Evolutionary conservation across 2,888 invertebrate genomes (phyloP).

Genomic region (Pyrrhia umbra): DNA sequence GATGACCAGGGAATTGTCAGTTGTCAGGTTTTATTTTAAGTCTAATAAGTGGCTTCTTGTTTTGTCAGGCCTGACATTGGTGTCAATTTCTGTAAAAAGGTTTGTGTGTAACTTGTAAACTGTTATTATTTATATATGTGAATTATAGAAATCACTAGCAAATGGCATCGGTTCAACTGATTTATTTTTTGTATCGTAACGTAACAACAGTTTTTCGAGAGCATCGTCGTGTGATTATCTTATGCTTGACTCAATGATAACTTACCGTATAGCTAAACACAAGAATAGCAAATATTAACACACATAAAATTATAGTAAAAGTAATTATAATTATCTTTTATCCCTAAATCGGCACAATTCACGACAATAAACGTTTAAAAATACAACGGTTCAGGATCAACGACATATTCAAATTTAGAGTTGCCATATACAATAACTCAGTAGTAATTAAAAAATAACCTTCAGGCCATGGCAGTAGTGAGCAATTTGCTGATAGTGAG

Average conservation of each 20-base stretch:
- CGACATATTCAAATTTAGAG: constrained; percentile 55
- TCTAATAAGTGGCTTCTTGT: constrained; percentile 43
- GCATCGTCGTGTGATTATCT: not conserved
- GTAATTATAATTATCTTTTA: constrained; percentile 8
- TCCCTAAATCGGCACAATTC: constrained; percentile 15
- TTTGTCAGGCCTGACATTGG: constrained; percentile 51
- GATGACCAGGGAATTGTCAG: constrained; percentile 64
- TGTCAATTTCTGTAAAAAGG: constrained; percentile 64
- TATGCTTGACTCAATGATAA: not conserved
- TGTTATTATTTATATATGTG: not conserved
- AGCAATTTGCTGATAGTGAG: no score
- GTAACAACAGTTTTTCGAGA: not conserved
- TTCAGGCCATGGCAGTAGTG: not conserved
- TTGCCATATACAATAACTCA: constrained; percentile 34
- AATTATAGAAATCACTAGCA: not conserved
- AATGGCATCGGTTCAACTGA: not conserved
- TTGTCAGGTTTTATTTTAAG: constrained; percentile 63
- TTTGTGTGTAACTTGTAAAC: constrained; percentile 14
- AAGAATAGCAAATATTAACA: not conserved
- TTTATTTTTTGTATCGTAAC: not conserved
- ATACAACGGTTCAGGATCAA: constrained; percentile 53
- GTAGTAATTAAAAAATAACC: not conserved
- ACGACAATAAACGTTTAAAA: constrained; percentile 44
- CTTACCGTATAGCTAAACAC: constrained; percentile 37
- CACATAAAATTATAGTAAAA: constrained; percentile 1